A percentile compares a stretch with the other conserved stretches of the same genome.
Evolutionary conservation across 2,888 invertebrate genomes (phyloP).

Genomic region (Amiota minor): DNA sequence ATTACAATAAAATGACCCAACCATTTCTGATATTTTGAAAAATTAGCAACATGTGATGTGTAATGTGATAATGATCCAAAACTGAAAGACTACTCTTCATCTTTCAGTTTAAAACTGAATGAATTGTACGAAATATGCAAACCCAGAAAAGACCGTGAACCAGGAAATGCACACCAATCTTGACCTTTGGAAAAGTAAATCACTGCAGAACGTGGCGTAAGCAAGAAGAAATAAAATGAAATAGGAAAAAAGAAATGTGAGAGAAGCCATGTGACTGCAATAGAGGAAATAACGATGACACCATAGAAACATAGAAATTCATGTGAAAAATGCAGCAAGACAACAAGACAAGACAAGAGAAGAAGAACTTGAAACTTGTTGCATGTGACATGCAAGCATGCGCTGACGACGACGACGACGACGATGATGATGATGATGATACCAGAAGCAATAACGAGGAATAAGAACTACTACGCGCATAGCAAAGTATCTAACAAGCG

Average conservation of each 20-base stretch:
- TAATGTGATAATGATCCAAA: background rate
- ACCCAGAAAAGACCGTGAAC: slow-evolving; percentile 1
- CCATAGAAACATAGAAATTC: slow-evolving; percentile 1
- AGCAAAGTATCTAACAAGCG: slow-evolving; percentile 20
- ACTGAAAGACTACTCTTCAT: background rate
- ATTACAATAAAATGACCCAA: no score
- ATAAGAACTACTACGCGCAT: background rate
- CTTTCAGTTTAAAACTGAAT: background rate
- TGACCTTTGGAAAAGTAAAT: slow-evolving; percentile 25
- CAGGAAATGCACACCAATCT: slow-evolving; percentile 22
- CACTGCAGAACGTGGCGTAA: slow-evolving; percentile 11
- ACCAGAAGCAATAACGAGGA: background rate
- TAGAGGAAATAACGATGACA: slow-evolving; percentile 19
- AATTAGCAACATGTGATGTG: no score
- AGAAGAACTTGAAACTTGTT: slow-evolving; percentile 15
- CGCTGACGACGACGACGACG: background rate
- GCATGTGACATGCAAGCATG: slow-evolving; percentile 30
- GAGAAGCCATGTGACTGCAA: background rate
- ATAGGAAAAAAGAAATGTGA: background rate
- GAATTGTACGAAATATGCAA: background rate
- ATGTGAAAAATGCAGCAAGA: slow-evolving; percentile 4
- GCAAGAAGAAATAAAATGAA: background rate
- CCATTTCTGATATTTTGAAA: no score
- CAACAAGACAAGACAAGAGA: background rate
- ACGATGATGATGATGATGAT: no score